Evolutionary conservation across 2,888 invertebrate species (phyloP), one percentile per base, ranked within the genome.

Genomic region (Spodoptera picta): DNA sequence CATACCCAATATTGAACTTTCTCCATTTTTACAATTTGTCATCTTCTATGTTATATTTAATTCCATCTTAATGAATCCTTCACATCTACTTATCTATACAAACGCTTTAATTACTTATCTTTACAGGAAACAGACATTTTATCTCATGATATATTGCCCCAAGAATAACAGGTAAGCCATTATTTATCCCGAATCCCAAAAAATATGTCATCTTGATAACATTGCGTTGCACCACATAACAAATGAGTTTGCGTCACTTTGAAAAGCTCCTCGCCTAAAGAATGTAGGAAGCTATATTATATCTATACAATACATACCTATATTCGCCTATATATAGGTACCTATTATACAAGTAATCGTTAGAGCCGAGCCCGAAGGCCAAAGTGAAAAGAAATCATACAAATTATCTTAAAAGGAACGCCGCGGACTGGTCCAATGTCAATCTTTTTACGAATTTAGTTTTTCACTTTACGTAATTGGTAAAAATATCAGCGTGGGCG

Each of bases 361-460:
- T 67, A 62, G 67, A 60, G 61, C 73, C 65, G 65, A 71, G 74
- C 65, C 59, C 56, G 58, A 72, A 68, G 67, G 77, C 66, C 70
- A 57, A 64, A 58, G 64, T 60, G 76, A 77, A 83, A 84, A 85
- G 82, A 81, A 87, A 87, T 86, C 84, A 83, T 82, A 78, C 80
- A 85, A 87, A 88, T 87, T 88, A 87, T 84, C 77, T 83, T 85
- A 83, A 86, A 84, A 85, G 83, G 78, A 77, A 80, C 73, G 80
- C 77, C 60, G 69, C 62, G 60, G 75, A 71, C 73, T 72, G 77
- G 70, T 65, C 76, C 77, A 79, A 82, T 83, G 82, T 77, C 78
- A 77, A 80, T 77, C 78, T 77, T 79, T 75, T 81, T 73, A 76
- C 76, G 77, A 83, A 83, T 80, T 80, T 78, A 78, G 75, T 75